A percentile compares a stretch with the other conserved stretches of the same genome.
These are phyloP conservation scores for Rhadinocentrus ornatus DNA, from an alignment of 2,797 vertebrate genomes.

Conservation along the genomic window DNA sequence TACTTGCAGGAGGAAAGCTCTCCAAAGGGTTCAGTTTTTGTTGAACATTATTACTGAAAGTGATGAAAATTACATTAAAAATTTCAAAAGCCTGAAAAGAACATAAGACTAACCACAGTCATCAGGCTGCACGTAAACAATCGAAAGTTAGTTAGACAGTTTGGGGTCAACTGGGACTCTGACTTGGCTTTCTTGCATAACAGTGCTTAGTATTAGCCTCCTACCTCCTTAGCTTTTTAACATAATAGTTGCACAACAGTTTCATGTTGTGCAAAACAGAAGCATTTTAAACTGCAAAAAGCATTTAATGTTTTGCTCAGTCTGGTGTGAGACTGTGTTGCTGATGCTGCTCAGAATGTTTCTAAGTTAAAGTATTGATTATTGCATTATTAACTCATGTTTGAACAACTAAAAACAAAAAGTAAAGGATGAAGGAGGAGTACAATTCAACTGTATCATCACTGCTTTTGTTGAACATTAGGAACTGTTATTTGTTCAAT, in stretches of 20 bases:
- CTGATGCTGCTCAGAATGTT: neutral
- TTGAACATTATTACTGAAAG: neutral
- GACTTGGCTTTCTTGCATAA: neutral
- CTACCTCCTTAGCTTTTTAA: neutral
- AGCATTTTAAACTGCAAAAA: neutral
- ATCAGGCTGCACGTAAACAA: neutral
- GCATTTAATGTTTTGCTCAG: neutral
- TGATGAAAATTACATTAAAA: neutral
- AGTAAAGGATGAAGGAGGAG: too few species aligned
- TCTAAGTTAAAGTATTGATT: neutral
- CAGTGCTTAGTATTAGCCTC: neutral
- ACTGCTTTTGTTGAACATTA: too few species aligned
- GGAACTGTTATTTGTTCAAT: too few species aligned
- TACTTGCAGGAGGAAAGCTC: slow-evolving; percentile 25
- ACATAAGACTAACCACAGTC: neutral
- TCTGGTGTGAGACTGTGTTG: neutral
- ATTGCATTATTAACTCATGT: neutral
- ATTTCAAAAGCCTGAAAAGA: neutral
- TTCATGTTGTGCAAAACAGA: neutral
- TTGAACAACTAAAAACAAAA: neutral
- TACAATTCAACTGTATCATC: too few species aligned
- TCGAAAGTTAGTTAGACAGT: neutral
- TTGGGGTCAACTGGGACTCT: neutral
- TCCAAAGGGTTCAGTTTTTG: neutral
- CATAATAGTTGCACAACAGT: neutral